Evolutionary conservation across 1,140 invertebrate genomes (phyloP).

Genomic region (Drosophila guanche): DNA sequence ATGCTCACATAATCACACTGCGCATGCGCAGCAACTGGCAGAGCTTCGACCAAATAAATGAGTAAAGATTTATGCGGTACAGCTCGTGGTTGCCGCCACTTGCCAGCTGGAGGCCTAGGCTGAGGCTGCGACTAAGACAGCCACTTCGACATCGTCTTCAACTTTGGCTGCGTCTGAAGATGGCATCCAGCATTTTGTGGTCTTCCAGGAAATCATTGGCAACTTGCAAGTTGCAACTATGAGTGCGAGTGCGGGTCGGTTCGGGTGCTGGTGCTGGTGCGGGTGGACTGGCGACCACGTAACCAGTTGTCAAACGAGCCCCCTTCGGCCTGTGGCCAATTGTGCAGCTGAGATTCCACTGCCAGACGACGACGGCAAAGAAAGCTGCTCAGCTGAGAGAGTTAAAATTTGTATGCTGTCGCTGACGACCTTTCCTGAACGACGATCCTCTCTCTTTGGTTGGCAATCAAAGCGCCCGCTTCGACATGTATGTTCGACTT

Average conservation of each 20-base stretch:
- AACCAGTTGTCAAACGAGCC: constrained; percentile 77
- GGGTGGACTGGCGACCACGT: constrained; percentile 45
- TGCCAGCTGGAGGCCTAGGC: constrained; percentile 32
- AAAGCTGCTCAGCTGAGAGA: constrained; percentile 47
- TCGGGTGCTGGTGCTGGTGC: constrained; percentile 24
- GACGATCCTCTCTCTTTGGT: constrained; percentile 10
- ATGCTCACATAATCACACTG: constrained; percentile 61
- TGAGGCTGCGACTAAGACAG: constrained; percentile 13
- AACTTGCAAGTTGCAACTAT: too few species aligned
- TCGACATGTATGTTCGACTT: constrained; percentile 19
- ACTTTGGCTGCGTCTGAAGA: constrained; percentile 46
- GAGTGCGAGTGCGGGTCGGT: constrained; percentile 42
- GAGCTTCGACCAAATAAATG: constrained; percentile 68
- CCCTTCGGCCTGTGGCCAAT: constrained; percentile 62
- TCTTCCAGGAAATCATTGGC: constrained; percentile 67
- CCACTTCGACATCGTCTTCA: not conserved
- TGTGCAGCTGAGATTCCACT: constrained; percentile 53
- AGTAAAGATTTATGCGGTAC: constrained; percentile 73
- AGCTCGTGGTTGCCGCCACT: constrained; percentile 45
- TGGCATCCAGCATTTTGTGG: constrained; percentile 63
- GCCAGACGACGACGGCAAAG: constrained; percentile 17
- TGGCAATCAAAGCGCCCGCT: constrained; percentile 4
- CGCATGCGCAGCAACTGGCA: constrained; percentile 39
- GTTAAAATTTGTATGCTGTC: constrained; percentile 51
- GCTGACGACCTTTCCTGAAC: constrained; percentile 52